phyloP scores from a whole-genome alignment of 2,797 vertebrate genomes.

The Acanthiza pusilla region DNA sequence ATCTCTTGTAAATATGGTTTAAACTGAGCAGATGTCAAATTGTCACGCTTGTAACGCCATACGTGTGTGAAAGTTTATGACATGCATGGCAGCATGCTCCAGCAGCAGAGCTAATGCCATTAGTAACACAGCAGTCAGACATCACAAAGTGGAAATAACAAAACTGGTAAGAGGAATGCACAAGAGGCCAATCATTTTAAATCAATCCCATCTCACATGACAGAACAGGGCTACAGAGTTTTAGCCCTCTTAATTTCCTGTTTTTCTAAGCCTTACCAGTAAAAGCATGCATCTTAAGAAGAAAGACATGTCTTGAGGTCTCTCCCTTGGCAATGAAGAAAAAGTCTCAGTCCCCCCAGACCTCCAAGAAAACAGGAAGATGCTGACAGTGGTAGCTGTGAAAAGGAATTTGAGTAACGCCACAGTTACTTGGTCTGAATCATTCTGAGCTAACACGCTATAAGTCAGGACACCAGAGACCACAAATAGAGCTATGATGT shows the following conservation, averaged over 20 bases:
- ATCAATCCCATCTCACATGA: background rate
- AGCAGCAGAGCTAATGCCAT: background rate
- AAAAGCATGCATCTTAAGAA: background rate
- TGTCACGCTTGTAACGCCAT: background rate
- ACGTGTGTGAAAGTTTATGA: background rate
- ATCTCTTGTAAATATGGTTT: slow-evolving; percentile 17
- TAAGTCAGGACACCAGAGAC: background rate
- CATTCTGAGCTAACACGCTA: background rate
- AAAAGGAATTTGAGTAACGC: background rate
- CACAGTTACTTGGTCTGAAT: background rate
- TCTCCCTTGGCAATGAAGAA: background rate
- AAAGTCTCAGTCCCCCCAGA: background rate
- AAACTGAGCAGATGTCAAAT: slow-evolving; percentile 30
- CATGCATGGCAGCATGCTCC: background rate
- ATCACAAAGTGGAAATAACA: background rate
- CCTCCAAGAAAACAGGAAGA: background rate
- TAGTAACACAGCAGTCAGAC: background rate
- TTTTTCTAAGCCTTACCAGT: background rate
- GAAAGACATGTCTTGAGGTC: background rate
- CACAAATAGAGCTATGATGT: background rate
- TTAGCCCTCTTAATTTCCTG: background rate
- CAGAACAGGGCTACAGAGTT: background rate
- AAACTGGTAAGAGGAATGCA: background rate
- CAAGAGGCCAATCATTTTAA: background rate
- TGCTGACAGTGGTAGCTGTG: background rate